Evolutionary conservation across 2,113 vertebrate genomes (phyloP), one percentile per base, ranked within the genome.

Genomic region (Malurus melanocephalus): DNA sequence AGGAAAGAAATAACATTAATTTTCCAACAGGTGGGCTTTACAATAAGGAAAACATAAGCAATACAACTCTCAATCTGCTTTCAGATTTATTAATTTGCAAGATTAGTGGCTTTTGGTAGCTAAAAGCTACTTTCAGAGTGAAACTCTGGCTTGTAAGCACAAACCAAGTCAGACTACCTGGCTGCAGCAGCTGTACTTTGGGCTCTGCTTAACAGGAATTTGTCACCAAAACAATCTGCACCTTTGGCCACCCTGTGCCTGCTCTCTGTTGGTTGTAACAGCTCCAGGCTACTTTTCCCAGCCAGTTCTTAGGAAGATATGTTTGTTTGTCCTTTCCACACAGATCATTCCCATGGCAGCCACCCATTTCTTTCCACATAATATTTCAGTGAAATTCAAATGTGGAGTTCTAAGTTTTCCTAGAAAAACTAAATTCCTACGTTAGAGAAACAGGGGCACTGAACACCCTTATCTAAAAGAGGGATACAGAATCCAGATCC

Each of bases 361-460:
- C 60, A 65, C 13, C 5, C 27, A 17, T 48, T 76, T 49, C 60
- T 33, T n/a, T 16, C 40, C 45, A 61, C 7, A 0, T 4, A 5
- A 0, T 16, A 62, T 11, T 51, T 66, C 32, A 32, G 22, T 6
- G 17, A 83, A 48, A 38, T 85, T 73, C 51, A 56, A 60, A 61
- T 1, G 3, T 1, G 0, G 22, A 42, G 38, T 26, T 85, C 28
- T 2, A 13, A 40, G 21, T 22, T 68, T 23, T 43, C 20, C 38
- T 51, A n/a, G 7, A 57, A 82, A 88, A 49, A 15, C 46, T 45
- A 8, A 69, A 66, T 6, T 65, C 46, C 67, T 79, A 7, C 28
- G 7, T 38, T 9, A 55, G 22, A n/a, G 26, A 69, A 92, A 46
- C 4, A 32, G 28, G 4, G 80, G 20, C 56, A 66, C 17, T 46